Base-by-base conservation (phyloP, 2,113 vertebrate genomes). In the Mus spicilegus region DNA sequence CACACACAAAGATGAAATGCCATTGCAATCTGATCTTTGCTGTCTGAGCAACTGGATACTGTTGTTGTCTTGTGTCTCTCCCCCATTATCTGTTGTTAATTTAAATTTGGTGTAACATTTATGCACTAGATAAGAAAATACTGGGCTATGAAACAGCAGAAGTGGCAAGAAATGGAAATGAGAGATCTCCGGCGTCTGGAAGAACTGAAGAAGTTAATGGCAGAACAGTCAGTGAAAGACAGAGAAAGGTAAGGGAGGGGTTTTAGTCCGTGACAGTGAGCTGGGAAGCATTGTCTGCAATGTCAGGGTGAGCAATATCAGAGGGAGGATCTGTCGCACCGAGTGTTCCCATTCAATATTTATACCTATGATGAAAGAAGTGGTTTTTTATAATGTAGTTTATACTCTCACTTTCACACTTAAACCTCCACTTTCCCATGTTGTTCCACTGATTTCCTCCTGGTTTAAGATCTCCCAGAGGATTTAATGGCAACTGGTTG, bases 181-280 rank as follows among this genome's bases (percentile, higher is more conserved):
- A 98, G 98, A 96, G 99, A 99, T 92, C 98, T 99, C 89, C 97
- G 94, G 67, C 98, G 94, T 93, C 98, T 99, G 58, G 98, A 98
- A 82, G 97, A 99, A 98, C 91, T 99, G 93, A 99, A 99, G 97
- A 98, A 98, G 95, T 72, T 98, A 96, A 99, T 99, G 98, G 98
- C 99, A 93, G 98, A 99, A 70, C 99, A 99, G 98, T 99, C 99
- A 7, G 95, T 97, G 97, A 99, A 98, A 98, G 99, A 99, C 98
- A 99, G 97, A 98, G 98, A 99, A 98, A 99, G 99, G 99, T 99
- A 98, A 98, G 88, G 82, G 67, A 76, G 58, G 61, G 93, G 76
- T 54, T 39, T 85, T 67, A 94, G 96, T 76, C 46, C 89, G 90
- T 93, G 81, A 28, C 10, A 84, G 2, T 42, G 61, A 90, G 89